Base-by-base conservation (phyloP, 2,797 vertebrate species). In the Pelodytes ibericus region DNA sequence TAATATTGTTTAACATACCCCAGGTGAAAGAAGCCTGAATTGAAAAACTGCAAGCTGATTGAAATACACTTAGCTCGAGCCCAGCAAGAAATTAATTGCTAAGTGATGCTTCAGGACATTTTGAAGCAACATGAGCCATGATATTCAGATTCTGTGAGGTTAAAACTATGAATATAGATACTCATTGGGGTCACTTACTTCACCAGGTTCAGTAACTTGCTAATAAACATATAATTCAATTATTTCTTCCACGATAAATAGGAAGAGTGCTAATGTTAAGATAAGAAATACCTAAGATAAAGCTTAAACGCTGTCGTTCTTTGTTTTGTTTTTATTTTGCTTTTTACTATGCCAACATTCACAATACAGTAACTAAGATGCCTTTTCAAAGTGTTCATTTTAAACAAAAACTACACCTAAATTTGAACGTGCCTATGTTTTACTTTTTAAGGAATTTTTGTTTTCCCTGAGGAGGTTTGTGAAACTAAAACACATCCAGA, bases 21-120 rank as follows among this genome's bases (percentile, higher is more conserved):
- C 39, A 57, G 31, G 56, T 77, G 53, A 77, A 71, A 39, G 67
- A 39, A 63, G 26, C 62, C 49, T 71, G 67, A 64, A 64, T 56
- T 77, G 59, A 57, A 65, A 69, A 68, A 62, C 30, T 61, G 63
- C 26, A 53, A 53, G 39, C 26, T 77, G 53, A 71, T 65, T 71
- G 51, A 71, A 66, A 77, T 51, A 59, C 33, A 59, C 27, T 65
- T 56, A 65, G 62, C 71, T 66, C 61, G 58, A 72, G 36, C 75
- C 53, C 75, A 66, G 75, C 75, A 66, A 59, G 75, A 71, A 72
- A 65, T 72, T 65, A 72, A 77, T 77, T 72, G 68, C 59, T 65
- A 72, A 72, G 27, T 65, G 51, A 72, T 33, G 68, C 68, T 72
- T 44, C 53, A 58, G 68, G 75, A 65, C 68, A 64, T 77, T 65